Base-by-base conservation (phyloP, 2,113 vertebrate species). In the Xenus cinereus region DNA sequence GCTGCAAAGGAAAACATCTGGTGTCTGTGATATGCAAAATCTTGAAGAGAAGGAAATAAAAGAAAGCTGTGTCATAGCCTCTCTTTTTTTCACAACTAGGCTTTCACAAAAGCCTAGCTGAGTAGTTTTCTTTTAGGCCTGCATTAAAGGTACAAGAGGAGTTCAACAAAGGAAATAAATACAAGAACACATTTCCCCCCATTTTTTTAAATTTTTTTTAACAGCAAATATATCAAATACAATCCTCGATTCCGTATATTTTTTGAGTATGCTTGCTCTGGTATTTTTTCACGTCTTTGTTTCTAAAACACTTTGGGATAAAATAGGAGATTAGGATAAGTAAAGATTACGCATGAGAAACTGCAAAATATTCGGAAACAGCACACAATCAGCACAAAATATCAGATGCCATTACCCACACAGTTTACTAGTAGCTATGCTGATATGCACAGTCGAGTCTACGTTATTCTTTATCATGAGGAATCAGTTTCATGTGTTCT, bases 331-430 rank as follows among this genome's bases (percentile, higher is more conserved):
- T 66, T 39, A 87, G 56, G 16, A 33, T 74, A 95, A 93, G 48
- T 41, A 56, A 66, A 82, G 60, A 63, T 53, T 43, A 83, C 9
- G 9, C 39, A 83, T 7, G 9, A 94, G 82, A 96, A 97, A 97
- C 4, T 94, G 56, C 85, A 95, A 97, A 95, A 86, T 96, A 96
- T 87, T 96, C 64, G 71, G 45, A 21, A 93, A 62, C 9, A 56
- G 20, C 19, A 89, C 14, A 51, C 10, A 69, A 77, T 43, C 21
- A 80, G 10, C 33, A 88, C 27, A 69, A 94, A 83, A 68, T 60
- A 68, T 10, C 33, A 37, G 17, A 60, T 43, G 23, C 21, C 72
- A 45, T 48, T 57, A 80, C 15, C 26, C n/a, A 72, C 23, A 64
- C 13, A 84, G 21, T 23, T 94, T 68, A 51, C 48, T 18, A 45